Conservation (phyloP, 2,888 invertebrate species). For the Quadriops clusia region DNA sequence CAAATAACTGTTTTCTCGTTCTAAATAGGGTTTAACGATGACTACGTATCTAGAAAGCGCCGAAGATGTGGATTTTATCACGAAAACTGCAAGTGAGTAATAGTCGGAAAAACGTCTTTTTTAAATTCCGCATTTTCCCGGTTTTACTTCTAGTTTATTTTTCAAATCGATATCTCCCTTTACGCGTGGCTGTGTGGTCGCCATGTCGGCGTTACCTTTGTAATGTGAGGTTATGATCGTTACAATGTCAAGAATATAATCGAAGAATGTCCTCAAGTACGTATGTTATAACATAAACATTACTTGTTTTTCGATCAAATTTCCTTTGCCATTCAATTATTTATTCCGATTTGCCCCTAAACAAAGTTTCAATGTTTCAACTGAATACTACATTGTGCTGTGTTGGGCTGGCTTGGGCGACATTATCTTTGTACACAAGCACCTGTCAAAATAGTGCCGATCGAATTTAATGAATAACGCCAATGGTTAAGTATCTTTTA, state of each 20-base stretch:
- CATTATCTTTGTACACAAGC: too few species aligned
- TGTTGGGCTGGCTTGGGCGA: too few species aligned
- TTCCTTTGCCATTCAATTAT: too few species aligned
- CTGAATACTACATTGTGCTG: too few species aligned
- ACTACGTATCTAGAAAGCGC: conserved; percentile 27
- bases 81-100: conserved; percentile 35
- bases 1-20: too few species aligned
- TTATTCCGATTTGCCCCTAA: too few species aligned
- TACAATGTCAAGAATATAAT: conserved; percentile 3
- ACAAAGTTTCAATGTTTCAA: too few species aligned
- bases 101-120: conserved; percentile 2
- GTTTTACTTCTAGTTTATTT: conserved; percentile 10
- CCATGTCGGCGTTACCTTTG: conserved; percentile 2
- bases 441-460: too few species aligned
- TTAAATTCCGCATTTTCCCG: conserved; percentile 5
- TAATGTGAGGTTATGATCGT: conserved; percentile 7
- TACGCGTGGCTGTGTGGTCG: conserved; percentile 15
- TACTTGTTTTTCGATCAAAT: too few species aligned
- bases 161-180: conserved; percentile 15
- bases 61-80: conserved; percentile 33
- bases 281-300: conserved; percentile 2
- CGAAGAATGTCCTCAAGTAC: conserved; percentile 8
- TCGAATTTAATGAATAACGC: too few species aligned
- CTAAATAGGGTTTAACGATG: conserved; percentile 15
- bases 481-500: too few species aligned